phyloP scores from a whole-genome alignment of 35 echinoderm and acorn worm species.

The Amphiura filiformis region DNA sequence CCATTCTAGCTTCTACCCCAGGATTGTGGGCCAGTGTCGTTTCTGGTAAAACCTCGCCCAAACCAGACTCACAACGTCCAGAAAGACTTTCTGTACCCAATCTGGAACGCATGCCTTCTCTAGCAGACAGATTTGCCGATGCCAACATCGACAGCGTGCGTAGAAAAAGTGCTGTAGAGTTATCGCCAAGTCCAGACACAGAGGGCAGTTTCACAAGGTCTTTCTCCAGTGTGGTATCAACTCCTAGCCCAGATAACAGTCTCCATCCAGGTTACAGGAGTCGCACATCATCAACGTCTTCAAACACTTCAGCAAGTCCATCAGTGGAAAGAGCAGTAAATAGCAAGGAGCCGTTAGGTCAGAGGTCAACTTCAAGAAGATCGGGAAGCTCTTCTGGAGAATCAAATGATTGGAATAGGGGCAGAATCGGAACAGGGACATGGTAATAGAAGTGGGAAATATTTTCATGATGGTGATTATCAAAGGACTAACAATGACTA shows the following conservation, averaged over 20 bases:
- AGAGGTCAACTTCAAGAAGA: neutral
- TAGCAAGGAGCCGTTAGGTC: neutral
- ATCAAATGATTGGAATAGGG: neutral
- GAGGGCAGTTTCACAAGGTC: neutral
- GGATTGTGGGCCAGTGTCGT: slow-evolving; percentile 42
- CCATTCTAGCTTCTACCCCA: neutral
- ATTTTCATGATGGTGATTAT: neutral
- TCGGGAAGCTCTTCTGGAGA: neutral
- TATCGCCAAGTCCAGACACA: neutral
- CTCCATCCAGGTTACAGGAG: neutral
- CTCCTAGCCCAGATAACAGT: neutral
- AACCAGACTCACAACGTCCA: neutral
- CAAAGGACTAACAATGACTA: neutral
- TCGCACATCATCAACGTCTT: neutral
- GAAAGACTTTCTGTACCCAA: neutral
- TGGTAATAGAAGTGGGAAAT: neutral
- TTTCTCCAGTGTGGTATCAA: neutral
- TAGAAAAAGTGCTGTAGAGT: neutral
- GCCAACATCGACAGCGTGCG: neutral
- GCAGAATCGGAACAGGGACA: too few relatives aligned
- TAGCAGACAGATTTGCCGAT: neutral
- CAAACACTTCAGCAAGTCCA: neutral
- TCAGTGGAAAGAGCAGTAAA: neutral
- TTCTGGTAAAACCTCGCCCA: slow-evolving; percentile 14
- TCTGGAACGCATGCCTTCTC: neutral